phyloP scores from a whole-genome alignment of 1,140 invertebrate genomes.

The Drosophila truncata region DNA sequence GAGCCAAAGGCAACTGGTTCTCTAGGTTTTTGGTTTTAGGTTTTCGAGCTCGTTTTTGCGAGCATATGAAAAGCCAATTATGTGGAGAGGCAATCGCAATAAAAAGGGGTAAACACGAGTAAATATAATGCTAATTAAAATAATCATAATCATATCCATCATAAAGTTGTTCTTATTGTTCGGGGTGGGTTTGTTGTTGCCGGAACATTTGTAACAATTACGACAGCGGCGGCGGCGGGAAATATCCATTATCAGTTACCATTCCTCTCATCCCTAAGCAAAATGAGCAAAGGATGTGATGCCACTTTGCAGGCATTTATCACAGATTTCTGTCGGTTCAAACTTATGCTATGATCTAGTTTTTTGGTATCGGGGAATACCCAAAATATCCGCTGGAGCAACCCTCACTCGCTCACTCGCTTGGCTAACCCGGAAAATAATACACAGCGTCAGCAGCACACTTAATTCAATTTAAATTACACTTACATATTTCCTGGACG shows the following conservation, averaged over 20 bases:
- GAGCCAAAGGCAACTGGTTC: constrained; percentile 13
- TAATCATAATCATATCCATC: constrained; percentile 84
- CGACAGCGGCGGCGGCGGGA: constrained; percentile 29
- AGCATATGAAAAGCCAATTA: constrained; percentile 82
- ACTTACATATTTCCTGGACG: constrained; percentile 78
- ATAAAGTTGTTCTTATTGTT: constrained; percentile 56
- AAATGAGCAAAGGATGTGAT: constrained; percentile 17
- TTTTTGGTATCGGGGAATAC: constrained; percentile 1
- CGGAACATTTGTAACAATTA: constrained; percentile 79
- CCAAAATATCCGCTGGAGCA: background rate
- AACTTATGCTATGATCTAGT: constrained; percentile 31
- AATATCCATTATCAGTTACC: constrained; percentile 60
- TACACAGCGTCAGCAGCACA: constrained; percentile 30
- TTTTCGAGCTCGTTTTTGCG: constrained; percentile 23
- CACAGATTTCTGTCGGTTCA: constrained; percentile 52
- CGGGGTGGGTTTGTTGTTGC: constrained; percentile 15
- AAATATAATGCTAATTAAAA: constrained; percentile 84
- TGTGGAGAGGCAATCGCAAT: constrained; percentile 61
- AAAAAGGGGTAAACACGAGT: constrained; percentile 62
- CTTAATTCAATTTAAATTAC: constrained; percentile 85
- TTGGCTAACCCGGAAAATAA: constrained; percentile 46
- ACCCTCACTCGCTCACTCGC: constrained; percentile 18
- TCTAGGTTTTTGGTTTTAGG: too few relatives aligned
- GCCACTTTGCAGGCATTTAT: constrained; percentile 78
- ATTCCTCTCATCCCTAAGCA: constrained; percentile 6